Evolutionary conservation across 2,797 vertebrate species (phyloP), one percentile per base, ranked within the genome.

Genomic region (Clarias pachynema): DNA sequence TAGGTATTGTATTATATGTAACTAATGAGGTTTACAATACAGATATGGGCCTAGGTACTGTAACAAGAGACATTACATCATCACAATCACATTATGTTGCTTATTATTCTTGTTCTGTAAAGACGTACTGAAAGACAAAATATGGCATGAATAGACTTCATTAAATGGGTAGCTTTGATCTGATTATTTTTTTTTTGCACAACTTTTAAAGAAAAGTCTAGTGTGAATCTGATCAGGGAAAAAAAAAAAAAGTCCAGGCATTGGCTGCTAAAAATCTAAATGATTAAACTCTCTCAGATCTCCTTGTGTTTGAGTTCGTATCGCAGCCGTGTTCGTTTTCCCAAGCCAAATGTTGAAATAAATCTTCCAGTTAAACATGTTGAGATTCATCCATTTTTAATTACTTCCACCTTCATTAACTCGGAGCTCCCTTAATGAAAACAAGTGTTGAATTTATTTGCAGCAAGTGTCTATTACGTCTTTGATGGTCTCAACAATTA

Each of bases 401-500:
- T 97, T 96, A 96, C 95, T 96, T 96, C 94, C 94, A 95, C 91
- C 95, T 95, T 85, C 95, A 96, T 97, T 96, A 96, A 96, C 95
- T 96, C 96, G 95, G 95, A 94, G 96, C 96, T 96, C 95, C 95
- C 94, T 97, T 89, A 91, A 89, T 81, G 83, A 83, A 96, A 96
- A 96, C 96, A 96, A 95, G 96, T 96, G 95, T 96, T 95, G 95
- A 96, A 96, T 96, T 96, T 96, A 96, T 96, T 97, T 96, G 95
- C 96, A 95, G 95, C 95, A 96, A 97, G 96, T 96, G 95, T 96
- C 93, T 95, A 96, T 96, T 96, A 95, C 94, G 95, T 96, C 96
- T 97, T 97, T 97, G 96, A 97, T 96, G 97, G 97, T 97, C 95
- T 94, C 93, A 95, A 97, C 96, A 97, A 97, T 97, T 97, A 97